Evolutionary conservation across 1,140 invertebrate genomes (phyloP).

Genomic region (Pseudobourletiella spinata): DNA sequence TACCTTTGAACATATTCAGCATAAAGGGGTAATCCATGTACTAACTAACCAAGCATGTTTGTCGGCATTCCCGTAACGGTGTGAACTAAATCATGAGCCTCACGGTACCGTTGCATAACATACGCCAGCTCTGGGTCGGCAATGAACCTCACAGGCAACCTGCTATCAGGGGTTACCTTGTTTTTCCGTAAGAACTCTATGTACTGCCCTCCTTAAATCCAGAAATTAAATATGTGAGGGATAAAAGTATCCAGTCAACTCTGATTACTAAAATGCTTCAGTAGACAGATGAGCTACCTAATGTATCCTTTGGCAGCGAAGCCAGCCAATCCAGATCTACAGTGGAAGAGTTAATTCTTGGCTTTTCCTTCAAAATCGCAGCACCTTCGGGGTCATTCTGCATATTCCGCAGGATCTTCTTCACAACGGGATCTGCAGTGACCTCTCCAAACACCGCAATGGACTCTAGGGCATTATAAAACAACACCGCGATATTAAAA

Average conservation of each 20-base stretch:
- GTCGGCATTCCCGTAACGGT: slow-evolving; percentile 85
- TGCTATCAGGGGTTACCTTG: slow-evolving; percentile 85
- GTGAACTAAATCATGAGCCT: slow-evolving; percentile 92
- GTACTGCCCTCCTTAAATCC: slow-evolving; percentile 66
- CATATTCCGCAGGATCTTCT: slow-evolving; percentile 44
- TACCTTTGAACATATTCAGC: too few relatives aligned
- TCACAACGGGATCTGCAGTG: slow-evolving; percentile 44
- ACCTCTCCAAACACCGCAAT: slow-evolving; percentile 52
- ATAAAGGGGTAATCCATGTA: too few relatives aligned
- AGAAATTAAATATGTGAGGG: background rate
- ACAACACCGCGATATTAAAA: background rate
- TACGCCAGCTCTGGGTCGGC: slow-evolving; percentile 85
- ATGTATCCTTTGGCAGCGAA: slow-evolving; percentile 60
- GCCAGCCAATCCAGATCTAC: slow-evolving; percentile 65
- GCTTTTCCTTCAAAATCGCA: slow-evolving; percentile 53
- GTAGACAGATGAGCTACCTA: background rate
- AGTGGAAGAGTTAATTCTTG: slow-evolving; percentile 75
- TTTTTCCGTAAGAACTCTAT: slow-evolving; percentile 69
- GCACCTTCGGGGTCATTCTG: slow-evolving; percentile 37
- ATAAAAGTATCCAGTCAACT: too few relatives aligned
- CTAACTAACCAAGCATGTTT: slow-evolving; percentile 69
- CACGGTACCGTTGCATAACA: slow-evolving; percentile 92
- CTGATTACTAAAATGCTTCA: background rate
- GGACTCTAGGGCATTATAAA: slow-evolving; percentile 43
- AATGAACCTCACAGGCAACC: slow-evolving; percentile 80